These are phyloP conservation scores for Nipponia nippon DNA, from an alignment of 2,113 vertebrate genomes.

Conservation along the genomic window DNA sequence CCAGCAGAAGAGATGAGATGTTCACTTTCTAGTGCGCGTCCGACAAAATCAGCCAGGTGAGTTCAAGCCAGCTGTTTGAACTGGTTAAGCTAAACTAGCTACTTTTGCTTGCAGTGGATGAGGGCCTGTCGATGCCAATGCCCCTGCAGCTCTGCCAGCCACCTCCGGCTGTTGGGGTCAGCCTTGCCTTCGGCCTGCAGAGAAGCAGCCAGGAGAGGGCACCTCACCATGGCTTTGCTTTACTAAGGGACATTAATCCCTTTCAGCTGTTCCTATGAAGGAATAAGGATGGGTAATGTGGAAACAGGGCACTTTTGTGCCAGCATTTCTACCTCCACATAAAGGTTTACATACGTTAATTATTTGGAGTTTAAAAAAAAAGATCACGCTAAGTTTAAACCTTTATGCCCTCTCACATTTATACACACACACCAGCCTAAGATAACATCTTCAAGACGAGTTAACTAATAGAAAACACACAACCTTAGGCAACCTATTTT, in stretches of 20 bases:
- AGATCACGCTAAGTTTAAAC: background rate
- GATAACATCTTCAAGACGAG: background rate
- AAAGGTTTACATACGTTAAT: background rate
- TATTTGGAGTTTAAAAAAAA: background rate
- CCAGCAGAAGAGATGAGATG: background rate
- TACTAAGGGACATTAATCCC: background rate
- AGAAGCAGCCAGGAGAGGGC: background rate
- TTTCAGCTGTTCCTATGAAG: background rate
- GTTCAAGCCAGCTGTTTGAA: background rate
- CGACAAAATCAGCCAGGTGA: background rate
- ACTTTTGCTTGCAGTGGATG: background rate
- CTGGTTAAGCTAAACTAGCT: background rate
- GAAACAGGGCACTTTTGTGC: background rate
- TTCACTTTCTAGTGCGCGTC: background rate
- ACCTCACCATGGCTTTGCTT: background rate
- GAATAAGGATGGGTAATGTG: background rate
- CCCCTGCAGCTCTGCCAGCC: background rate
- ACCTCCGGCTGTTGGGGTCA: background rate
- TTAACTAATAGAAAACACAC: background rate
- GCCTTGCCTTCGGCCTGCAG: background rate
- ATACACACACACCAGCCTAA: background rate
- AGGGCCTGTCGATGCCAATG: background rate
- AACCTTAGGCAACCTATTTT: background rate
- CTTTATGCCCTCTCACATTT: background rate
- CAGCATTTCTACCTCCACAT: rapidly evolving